Conservation (phyloP, 2,888 invertebrate genomes). For the Flexamia atlantica region DNA sequence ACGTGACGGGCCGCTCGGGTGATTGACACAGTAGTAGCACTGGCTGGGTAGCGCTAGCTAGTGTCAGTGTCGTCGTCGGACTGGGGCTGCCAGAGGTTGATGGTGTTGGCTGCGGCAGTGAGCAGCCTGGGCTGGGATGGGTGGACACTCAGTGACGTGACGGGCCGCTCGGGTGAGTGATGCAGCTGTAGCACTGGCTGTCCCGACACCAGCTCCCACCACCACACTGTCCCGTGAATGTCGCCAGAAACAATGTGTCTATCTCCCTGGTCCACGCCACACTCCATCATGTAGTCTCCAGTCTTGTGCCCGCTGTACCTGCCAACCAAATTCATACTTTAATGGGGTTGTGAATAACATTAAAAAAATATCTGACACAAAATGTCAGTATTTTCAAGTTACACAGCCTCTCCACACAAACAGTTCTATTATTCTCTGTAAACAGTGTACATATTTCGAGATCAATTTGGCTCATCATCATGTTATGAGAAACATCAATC, state of each 20-base stretch:
- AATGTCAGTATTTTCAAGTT: too few relatives aligned
- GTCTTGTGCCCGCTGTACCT: slow-evolving; percentile 91
- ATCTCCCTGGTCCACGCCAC: slow-evolving; percentile 90
- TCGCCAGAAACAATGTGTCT: slow-evolving; percentile 94
- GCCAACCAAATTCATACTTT: slow-evolving; percentile 61
- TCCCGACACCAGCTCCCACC: slow-evolving; percentile 93
- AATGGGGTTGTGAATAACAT: too few relatives aligned
- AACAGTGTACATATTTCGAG: too few relatives aligned
- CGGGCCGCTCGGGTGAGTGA: slow-evolving; percentile 78
- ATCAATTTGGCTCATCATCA: too few relatives aligned
- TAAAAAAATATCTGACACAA: too few relatives aligned
- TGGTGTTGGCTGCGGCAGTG: slow-evolving; percentile 85
- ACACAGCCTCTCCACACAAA: too few relatives aligned
- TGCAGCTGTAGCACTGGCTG: slow-evolving; percentile 77
- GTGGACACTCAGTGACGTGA: slow-evolving; percentile 90
- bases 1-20: too few relatives aligned
- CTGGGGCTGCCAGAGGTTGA: slow-evolving; percentile 81
- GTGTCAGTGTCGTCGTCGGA: slow-evolving; percentile 2
- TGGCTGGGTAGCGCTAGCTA: too few relatives aligned
- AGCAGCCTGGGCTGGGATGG: slow-evolving; percentile 85
- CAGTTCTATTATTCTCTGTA: too few relatives aligned
- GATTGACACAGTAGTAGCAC: too few relatives aligned
- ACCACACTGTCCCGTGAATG: slow-evolving; percentile 89
- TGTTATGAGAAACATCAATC: too few relatives aligned
- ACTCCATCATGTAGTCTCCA: slow-evolving; percentile 91